Conservation (phyloP, 2,113 vertebrate genomes). For the Ceyx cyanopectus region DNA sequence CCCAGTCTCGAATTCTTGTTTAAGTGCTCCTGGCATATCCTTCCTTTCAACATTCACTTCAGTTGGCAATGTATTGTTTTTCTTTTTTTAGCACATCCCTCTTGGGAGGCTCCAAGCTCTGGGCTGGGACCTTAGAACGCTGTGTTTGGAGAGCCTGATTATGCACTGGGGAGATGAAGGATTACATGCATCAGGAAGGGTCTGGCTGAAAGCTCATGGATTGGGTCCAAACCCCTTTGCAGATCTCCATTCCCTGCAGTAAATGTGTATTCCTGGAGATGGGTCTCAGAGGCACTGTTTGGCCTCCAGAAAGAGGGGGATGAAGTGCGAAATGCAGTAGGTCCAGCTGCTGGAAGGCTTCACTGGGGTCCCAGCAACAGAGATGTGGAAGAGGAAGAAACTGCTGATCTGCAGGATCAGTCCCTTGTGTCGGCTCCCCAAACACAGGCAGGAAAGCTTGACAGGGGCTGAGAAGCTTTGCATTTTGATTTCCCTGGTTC, state of each 20-base stretch:
- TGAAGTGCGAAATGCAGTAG: neutral
- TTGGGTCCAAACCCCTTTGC: neutral
- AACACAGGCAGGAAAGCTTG: neutral
- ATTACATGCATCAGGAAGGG: neutral
- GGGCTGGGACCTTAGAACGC: neutral
- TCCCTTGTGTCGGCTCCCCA: neutral
- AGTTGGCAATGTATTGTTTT: conserved; percentile 50
- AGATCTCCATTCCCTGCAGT: neutral
- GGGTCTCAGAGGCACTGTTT: neutral
- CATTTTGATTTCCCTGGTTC: neutral
- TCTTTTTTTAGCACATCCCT: conserved; percentile 45
- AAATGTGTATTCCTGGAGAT: neutral
- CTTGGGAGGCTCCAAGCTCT: conserved; percentile 4
- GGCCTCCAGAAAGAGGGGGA: neutral
- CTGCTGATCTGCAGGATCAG: neutral
- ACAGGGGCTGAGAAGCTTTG: neutral
- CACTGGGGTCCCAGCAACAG: neutral
- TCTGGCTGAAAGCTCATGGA: conserved; percentile 17
- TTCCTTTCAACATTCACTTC: conserved; percentile 48
- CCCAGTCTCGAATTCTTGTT: neutral
- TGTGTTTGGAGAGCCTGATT: conserved; percentile 29
- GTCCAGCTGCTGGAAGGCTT: rapidly evolving
- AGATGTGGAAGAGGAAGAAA: neutral
- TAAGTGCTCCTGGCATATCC: conserved; percentile 56
- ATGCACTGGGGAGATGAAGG: conserved; percentile 42